Evolutionary conservation across 2,888 invertebrate genomes (phyloP), one percentile per base, ranked within the genome.

Genomic region (Diarsia dahlii): DNA sequence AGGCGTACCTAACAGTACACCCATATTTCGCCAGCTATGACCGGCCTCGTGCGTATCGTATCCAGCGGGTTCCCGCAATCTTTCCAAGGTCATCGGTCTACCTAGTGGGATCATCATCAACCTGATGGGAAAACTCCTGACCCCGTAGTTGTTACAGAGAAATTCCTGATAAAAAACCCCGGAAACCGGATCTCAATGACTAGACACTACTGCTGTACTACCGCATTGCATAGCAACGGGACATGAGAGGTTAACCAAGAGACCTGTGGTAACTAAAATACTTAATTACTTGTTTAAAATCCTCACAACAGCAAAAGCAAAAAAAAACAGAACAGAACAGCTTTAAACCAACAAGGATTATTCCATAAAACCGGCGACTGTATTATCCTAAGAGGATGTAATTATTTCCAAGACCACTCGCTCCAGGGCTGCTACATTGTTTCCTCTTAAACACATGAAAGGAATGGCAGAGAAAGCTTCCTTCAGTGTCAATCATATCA

Each of bases 401-500:
- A 76, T 82, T 63, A 82, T 71, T 70, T 68, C 54, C 34, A 20
- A 9, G 65, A 85, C 69, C 13, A 62, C 64, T 63, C 68, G 65
- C 71, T 66, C 52, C 65, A n/a, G 52, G 68, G 58, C 13, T 23
- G 48, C 18, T 56, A 20, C 64, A 68, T 75, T 82, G 83, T 82
- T 77, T 77, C 60, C 63, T 70, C 63, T 73, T 52, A 54, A 73
- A 74, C 60, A 79, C 48, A 62, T 82, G 60, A 78, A 86, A 78
- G 79, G 67, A 15, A 62, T 54, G 12, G 20, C 71, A 66, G 64
- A 77, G 52, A 23, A 75, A 46, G 60, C 65, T 60, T 60, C 45
- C 45, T 72, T 63, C 54, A 72, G 45, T 39, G 73, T 84, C 84
- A 83, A 73, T 86, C 86, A 82, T 68, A 28, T 28, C 28, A 28